phyloP scores from a whole-genome alignment of 2,113 vertebrate species.

The Scalopus aquaticus region DNA sequence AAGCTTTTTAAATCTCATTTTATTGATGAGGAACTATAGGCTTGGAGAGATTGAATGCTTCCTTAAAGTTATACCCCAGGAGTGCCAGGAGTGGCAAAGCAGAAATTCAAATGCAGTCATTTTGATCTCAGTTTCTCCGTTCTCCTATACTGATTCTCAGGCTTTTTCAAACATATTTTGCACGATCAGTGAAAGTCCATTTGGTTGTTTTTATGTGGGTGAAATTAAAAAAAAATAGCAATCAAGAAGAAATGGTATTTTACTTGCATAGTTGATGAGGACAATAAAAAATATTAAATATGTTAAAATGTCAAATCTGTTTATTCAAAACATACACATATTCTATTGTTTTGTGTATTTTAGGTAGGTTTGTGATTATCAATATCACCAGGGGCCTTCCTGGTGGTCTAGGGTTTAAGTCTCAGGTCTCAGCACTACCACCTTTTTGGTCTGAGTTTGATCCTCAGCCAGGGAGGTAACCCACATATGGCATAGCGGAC shows the following conservation, averaged over 20 bases:
- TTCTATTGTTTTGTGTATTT: constrained; percentile 56
- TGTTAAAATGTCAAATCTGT: constrained; percentile 5
- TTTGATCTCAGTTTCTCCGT: neutral
- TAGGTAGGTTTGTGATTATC: constrained; percentile 52
- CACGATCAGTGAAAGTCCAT: constrained; percentile 58
- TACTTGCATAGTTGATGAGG: constrained; percentile 73
- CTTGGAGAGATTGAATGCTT: neutral
- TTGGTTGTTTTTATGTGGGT: constrained; percentile 53
- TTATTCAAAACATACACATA: constrained; percentile 73
- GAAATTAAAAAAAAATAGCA: neutral
- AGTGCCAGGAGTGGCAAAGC: neutral
- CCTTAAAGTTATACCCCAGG: neutral
- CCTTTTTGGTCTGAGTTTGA: too few relatives aligned
- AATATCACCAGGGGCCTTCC: too few relatives aligned
- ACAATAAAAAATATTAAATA: neutral
- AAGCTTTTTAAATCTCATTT: neutral
- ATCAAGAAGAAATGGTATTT: constrained; percentile 64
- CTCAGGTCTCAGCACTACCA: too few relatives aligned
- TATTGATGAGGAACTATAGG: neutral
- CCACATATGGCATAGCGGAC: too few relatives aligned
- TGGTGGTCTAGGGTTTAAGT: too few relatives aligned
- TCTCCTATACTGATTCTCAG: neutral
- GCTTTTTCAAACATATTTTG: neutral
- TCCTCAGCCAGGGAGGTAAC: too few relatives aligned
- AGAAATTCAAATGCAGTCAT: neutral